These are phyloP conservation scores for Sialia sialis DNA, from an alignment of 2,113 vertebrate genomes.

Conservation along the genomic window DNA sequence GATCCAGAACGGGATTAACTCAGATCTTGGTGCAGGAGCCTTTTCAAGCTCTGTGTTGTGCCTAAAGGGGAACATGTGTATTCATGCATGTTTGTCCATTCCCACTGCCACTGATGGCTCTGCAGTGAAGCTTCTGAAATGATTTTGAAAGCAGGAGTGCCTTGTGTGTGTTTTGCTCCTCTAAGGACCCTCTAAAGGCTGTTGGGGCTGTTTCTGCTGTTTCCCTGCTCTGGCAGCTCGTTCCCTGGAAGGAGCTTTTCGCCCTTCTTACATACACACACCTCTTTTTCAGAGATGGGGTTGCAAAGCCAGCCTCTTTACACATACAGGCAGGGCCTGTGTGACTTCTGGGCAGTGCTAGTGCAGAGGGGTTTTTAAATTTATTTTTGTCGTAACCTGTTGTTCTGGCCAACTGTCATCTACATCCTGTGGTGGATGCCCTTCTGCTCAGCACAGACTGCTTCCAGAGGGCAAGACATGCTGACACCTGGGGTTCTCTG, in stretches of 20 bases:
- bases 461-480: neutral
- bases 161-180: neutral
- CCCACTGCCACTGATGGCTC: neutral
- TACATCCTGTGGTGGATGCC: neutral
- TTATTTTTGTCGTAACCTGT: neutral
- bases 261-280: neutral
- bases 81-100: neutral
- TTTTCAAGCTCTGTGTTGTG: neutral
- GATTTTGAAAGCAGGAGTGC: neutral
- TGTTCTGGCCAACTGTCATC: neutral
- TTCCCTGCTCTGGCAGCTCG: neutral
- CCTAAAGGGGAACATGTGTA: neutral
- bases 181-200: neutral
- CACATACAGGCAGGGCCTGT: accelerated
- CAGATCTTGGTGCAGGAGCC: neutral
- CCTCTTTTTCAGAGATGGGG: neutral
- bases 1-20: neutral
- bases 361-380: neutral
- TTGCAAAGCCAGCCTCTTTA: neutral
- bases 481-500: neutral
- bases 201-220: neutral
- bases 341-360: neutral
- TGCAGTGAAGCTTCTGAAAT: neutral
- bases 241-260: neutral
- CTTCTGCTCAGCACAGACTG: neutral